Evolutionary conservation across 1,140 invertebrate species (phyloP), one percentile per base, ranked within the genome.

Genomic region (Drosophila burlai): DNA sequence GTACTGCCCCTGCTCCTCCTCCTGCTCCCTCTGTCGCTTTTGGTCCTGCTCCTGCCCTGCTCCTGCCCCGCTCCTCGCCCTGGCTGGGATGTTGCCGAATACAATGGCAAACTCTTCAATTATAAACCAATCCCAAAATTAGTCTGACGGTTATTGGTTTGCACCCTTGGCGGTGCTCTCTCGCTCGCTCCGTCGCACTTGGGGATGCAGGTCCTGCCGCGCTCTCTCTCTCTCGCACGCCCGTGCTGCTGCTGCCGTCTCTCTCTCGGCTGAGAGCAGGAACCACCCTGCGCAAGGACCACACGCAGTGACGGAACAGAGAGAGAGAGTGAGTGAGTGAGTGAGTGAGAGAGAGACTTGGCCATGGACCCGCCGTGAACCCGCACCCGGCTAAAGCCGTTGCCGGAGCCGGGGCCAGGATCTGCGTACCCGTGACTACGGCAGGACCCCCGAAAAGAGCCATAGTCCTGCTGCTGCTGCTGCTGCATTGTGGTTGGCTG

Each of bases 41-140:
- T 49, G 46, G 15, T 49, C 47, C 26, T 49, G 24, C 13, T 47
- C 6, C 13, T 16, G 11, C 24, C 47, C 26, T 49, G 24, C 13
- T 47, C 6, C 13, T 16, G 11, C 24, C 24, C 47, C 4, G 9
- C 49, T 29, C 21, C 40, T 6, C 18, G 18, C 9, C 13, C 38
- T 18, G 26, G 15, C 24, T 3, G 24, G 64, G 57, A 66, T 66
- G 65, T 42, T 66, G 67, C 83, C 67, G 79, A 89, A 84, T 79
- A 87, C 82, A 85, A 85, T 87, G 85, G 84, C 84, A 89, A 87
- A 87, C 81, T 92, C 85, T 92, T 91, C 90, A 92, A 92, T 92
- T 92, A 90, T 92, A 92, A 92, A 92, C 90, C 90, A 92, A 92
- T 92, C 90, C 90, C 90, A 82, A 90, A 92, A 91, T 92, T 90